phyloP scores from a whole-genome alignment of 2,888 invertebrate species.

The Elmis aenea region DNA sequence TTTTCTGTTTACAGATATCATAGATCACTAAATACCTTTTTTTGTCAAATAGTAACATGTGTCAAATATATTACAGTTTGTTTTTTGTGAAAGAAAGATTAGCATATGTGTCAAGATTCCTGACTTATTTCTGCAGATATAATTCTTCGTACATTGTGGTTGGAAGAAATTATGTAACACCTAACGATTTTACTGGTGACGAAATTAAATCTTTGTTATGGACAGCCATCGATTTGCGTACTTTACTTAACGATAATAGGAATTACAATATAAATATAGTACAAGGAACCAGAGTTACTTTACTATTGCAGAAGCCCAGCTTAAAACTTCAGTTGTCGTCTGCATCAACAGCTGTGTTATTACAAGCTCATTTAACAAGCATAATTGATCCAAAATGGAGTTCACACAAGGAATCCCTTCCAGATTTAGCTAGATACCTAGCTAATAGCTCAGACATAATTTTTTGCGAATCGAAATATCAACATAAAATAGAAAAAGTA shows the following conservation, averaged over 20 bases:
- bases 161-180: slow-evolving; percentile 13
- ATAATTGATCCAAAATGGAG: slow-evolving; percentile 17
- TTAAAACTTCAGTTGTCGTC: slow-evolving; percentile 11
- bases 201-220: slow-evolving; percentile 21
- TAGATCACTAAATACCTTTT: too few relatives aligned
- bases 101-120: neutral
- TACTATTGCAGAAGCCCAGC: slow-evolving; percentile 11
- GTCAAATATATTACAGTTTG: too few relatives aligned
- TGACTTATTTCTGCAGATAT: neutral
- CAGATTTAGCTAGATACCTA: slow-evolving; percentile 12
- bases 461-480: slow-evolving; percentile 14
- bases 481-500: slow-evolving; percentile 12
- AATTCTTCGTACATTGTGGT: slow-evolving; percentile 5
- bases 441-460: slow-evolving; percentile 15
- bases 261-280: slow-evolving; percentile 5
- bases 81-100: too few relatives aligned
- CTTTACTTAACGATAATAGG: slow-evolving; percentile 3
- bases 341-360: slow-evolving; percentile 9
- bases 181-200: slow-evolving; percentile 8
- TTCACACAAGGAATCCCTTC: slow-evolving; percentile 3
- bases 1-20: too few relatives aligned
- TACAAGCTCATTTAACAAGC: slow-evolving; percentile 9
- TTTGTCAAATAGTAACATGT: too few relatives aligned
- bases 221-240: slow-evolving; percentile 19
- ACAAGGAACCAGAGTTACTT: slow-evolving; percentile 8